phyloP scores from a whole-genome alignment of 2,113 vertebrate genomes.

The Hymenochirus boettgeri region DNA sequence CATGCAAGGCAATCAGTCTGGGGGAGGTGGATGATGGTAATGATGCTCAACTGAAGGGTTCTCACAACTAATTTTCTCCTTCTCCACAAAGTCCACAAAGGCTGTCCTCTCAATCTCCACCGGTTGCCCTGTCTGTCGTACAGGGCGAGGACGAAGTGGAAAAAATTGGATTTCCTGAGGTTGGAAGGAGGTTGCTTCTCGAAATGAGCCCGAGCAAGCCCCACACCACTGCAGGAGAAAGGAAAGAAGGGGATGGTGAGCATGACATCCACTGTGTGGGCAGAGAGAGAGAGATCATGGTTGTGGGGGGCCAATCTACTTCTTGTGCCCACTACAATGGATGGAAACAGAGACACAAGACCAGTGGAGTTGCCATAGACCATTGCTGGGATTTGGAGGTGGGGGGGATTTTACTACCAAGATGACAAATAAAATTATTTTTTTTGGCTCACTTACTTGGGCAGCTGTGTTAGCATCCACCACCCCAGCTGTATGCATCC shows the following conservation, averaged over 20 bases:
- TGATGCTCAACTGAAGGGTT: neutral
- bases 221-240: slow-evolving; percentile 85
- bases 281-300: slow-evolving; percentile 63
- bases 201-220: slow-evolving; percentile 95
- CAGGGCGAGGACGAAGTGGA: slow-evolving; percentile 97
- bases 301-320: slow-evolving; percentile 16
- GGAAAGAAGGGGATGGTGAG: slow-evolving; percentile 56
- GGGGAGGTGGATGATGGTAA: no score
- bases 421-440: slow-evolving; percentile 62
- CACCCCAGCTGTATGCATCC: slow-evolving; percentile 94
- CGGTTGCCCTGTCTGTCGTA: slow-evolving; percentile 95
- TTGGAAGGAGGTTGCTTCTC: slow-evolving; percentile 98
- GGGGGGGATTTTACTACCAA: slow-evolving; percentile 74
- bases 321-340: no score
- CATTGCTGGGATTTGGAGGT: slow-evolving; percentile 68
- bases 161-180: slow-evolving; percentile 98
- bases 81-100: slow-evolving; percentile 98
- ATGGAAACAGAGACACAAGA: no score
- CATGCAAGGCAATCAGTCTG: neutral
- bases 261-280: slow-evolving; percentile 33
- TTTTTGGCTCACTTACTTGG: slow-evolving; percentile 83
- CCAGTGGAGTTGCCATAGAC: slow-evolving; percentile 45
- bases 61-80: slow-evolving; percentile 88
- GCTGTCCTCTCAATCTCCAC: slow-evolving; percentile 94
- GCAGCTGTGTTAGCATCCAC: slow-evolving; percentile 93